Conservation (phyloP, 2,797 vertebrate species). For the Gouania willdenowi region DNA sequence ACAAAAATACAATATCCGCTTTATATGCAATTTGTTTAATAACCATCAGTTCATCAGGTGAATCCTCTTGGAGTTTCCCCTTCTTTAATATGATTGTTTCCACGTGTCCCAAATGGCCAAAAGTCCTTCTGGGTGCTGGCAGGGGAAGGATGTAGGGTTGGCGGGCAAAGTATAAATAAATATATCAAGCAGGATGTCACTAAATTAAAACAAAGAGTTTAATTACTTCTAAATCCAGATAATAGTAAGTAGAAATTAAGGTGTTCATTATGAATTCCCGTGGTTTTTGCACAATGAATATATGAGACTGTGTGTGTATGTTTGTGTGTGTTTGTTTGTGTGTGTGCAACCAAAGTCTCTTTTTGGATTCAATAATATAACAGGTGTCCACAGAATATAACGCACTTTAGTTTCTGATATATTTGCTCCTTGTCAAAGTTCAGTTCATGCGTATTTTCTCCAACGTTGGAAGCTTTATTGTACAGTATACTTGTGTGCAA, state of each 20-base stretch:
- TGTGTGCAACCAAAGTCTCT: conserved; percentile 53
- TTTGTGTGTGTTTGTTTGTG: conserved; percentile 21
- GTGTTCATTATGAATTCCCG: conserved; percentile 59
- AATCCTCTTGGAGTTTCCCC: conserved; percentile 58
- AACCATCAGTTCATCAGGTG: conserved; percentile 55
- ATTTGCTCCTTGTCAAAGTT: conserved; percentile 74
- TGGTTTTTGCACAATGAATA: conserved; percentile 63
- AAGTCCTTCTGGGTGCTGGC: conserved; percentile 41
- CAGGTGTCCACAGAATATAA: conserved; percentile 78
- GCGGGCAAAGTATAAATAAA: conserved; percentile 66
- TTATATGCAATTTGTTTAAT: conserved; percentile 66
- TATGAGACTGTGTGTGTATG: conserved; percentile 46
- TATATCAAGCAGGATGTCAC: conserved; percentile 64
- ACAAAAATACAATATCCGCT: conserved; percentile 76
- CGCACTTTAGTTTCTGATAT: conserved; percentile 74
- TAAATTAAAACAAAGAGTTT: conserved; percentile 63
- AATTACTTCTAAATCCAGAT: conserved; percentile 70
- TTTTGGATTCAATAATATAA: conserved; percentile 65
- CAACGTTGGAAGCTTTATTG: conserved; percentile 72
- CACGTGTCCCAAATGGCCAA: conserved; percentile 47
- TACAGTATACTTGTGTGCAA: conserved; percentile 78
- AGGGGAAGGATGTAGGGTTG: conserved; percentile 4
- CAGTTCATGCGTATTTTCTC: conserved; percentile 76
- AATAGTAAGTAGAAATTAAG: conserved; percentile 65
- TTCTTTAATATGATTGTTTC: conserved; percentile 71